Conservation (phyloP, 2,113 vertebrate species). For the Saccopteryx leptura region DNA sequence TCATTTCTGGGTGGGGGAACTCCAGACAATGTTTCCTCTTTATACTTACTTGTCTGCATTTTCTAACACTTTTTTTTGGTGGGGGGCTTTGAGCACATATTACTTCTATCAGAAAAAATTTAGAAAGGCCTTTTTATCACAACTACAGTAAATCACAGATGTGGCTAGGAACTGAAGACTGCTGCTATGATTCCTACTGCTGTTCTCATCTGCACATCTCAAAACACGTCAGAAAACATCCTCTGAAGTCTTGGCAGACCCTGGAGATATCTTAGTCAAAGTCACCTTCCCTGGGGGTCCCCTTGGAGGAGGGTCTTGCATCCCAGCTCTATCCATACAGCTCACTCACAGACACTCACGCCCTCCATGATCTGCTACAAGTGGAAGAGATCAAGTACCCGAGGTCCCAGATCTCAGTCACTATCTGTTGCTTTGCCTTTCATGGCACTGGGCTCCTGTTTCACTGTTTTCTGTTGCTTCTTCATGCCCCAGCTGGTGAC, state of each 20-base stretch:
- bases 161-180: neutral
- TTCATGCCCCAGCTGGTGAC: neutral
- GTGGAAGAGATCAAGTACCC: neutral
- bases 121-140: neutral
- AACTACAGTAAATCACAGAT: neutral
- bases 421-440: neutral
- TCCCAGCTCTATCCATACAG: neutral
- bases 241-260: neutral
- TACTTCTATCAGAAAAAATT: slow-evolving; percentile 24
- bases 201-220: neutral
- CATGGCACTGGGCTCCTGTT: neutral
- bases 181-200: neutral
- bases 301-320: neutral
- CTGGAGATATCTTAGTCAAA: neutral
- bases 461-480: neutral
- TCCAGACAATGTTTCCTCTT: neutral
- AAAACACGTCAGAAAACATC: neutral
- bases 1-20: neutral
- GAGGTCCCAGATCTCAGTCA: neutral
- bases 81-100: neutral
- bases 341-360: accelerated
- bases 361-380: neutral
- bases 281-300: neutral
- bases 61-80: neutral
- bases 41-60: neutral